A percentile compares a stretch with the other conserved stretches of the same genome.
Conservation (phyloP, 2,888 invertebrate species). For the Merodon equestris region DNA sequence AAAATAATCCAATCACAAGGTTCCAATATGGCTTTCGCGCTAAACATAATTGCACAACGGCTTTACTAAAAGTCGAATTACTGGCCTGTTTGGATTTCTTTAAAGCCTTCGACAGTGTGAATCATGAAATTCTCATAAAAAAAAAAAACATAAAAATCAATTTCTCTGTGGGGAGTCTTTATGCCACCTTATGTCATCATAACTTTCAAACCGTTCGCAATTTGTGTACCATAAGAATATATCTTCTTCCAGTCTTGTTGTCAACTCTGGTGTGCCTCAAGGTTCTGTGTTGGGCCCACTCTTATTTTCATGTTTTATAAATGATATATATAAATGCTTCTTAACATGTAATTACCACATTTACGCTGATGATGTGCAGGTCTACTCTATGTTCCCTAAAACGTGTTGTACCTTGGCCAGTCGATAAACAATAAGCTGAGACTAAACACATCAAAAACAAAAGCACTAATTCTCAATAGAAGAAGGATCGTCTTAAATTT, state of each 20-base stretch:
- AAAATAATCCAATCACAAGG: not conserved
- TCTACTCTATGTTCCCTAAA: not conserved
- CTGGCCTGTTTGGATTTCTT: no score
- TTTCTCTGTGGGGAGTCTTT: not conserved
- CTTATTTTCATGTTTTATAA: not conserved
- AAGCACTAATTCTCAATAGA: not conserved
- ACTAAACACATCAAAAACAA: not conserved
- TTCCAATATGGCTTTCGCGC: not conserved
- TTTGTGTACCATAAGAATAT: not conserved
- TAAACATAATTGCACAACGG: no score
- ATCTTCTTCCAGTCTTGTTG: not conserved
- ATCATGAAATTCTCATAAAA: no score
- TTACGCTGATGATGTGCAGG: constrained; percentile 2
- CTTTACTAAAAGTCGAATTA: no score
- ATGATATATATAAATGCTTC: not conserved
- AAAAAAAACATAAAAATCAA: not conserved
- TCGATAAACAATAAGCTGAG: not conserved
- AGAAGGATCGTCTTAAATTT: not conserved
- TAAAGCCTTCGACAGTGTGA: no score
- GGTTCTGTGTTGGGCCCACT: not conserved
- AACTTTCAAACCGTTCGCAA: not conserved
- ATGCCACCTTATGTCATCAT: constrained; percentile 2
- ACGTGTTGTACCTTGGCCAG: not conserved
- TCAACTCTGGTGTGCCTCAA: not conserved
- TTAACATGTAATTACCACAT: not conserved